Evolutionary conservation across 2,113 vertebrate genomes (phyloP).

Genomic region (Cyprinus carpio): DNA sequence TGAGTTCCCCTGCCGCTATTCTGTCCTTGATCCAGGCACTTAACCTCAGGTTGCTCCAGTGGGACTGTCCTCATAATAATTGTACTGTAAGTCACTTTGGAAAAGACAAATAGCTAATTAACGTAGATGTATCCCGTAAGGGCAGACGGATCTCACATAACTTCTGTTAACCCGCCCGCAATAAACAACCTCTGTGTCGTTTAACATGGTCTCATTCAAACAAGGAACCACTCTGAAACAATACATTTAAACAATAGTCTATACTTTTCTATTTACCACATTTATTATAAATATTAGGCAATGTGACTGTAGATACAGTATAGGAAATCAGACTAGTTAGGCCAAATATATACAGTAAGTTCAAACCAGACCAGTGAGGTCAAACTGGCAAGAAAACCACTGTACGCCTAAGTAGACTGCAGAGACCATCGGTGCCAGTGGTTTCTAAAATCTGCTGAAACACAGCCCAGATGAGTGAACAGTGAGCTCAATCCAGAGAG

Average conservation of each 20-base stretch:
- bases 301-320: not conserved
- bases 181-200: not conserved
- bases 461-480: too few species aligned
- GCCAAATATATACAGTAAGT: too few species aligned
- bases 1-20: not conserved
- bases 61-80: slow-evolving; percentile 25
- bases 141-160: not conserved
- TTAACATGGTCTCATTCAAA: not conserved
- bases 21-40: slow-evolving; percentile 32
- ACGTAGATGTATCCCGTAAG: slow-evolving; percentile 1
- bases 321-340: not conserved
- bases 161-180: not conserved
- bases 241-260: not conserved
- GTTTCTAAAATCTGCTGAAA: too few species aligned
- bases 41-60: slow-evolving; percentile 3
- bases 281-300: too few species aligned
- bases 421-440: too few species aligned
- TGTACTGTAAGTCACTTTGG: slow-evolving; percentile 35
- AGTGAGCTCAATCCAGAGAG: too few species aligned
- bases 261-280: too few species aligned
- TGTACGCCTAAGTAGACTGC: not conserved
- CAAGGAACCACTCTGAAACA: not conserved
- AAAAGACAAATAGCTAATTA: slow-evolving; percentile 41
- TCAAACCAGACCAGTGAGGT: not conserved
- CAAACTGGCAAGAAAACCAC: not conserved